Conservation (phyloP, 2,797 vertebrate genomes). For the Intellagama lesueurii region DNA sequence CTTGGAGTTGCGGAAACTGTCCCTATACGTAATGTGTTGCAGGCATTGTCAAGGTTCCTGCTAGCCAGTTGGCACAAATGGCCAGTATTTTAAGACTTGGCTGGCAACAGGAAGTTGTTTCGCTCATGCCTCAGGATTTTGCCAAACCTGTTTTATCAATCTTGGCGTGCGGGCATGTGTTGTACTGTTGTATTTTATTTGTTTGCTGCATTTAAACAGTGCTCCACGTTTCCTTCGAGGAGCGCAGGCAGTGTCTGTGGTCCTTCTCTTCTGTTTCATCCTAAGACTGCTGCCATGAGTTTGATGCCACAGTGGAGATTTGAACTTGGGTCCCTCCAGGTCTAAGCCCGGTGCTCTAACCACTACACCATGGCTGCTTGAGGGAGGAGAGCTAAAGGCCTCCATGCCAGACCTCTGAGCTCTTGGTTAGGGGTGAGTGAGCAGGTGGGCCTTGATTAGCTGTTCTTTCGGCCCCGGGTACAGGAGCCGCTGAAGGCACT, state of each 20-base stretch:
- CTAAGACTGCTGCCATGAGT: too few relatives aligned
- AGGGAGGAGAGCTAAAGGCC: background rate
- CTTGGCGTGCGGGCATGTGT: background rate
- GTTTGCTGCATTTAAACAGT: too few relatives aligned
- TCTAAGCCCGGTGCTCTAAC: too few relatives aligned
- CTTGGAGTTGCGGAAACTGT: background rate
- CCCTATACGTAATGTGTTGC: background rate
- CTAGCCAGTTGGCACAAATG: background rate
- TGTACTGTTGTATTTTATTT: too few relatives aligned
- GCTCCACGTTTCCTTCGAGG: too few relatives aligned
- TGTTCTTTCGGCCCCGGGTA: background rate
- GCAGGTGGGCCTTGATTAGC: background rate
- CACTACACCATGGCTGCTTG: too few relatives aligned
- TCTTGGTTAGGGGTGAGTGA: background rate
- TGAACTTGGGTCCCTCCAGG: too few relatives aligned
- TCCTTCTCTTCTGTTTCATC: too few relatives aligned
- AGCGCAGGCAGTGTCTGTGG: too few relatives aligned
- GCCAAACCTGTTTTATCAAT: background rate
- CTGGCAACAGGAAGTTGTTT: background rate
- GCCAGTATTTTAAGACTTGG: constrained; percentile 42
- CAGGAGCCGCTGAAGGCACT: too few relatives aligned
- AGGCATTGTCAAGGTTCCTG: background rate
- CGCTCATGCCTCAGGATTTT: background rate
- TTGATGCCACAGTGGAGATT: too few relatives aligned
- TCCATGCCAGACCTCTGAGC: background rate